Conservation (phyloP, 1,140 invertebrate genomes). For the Eriocheir sinensis region DNA sequence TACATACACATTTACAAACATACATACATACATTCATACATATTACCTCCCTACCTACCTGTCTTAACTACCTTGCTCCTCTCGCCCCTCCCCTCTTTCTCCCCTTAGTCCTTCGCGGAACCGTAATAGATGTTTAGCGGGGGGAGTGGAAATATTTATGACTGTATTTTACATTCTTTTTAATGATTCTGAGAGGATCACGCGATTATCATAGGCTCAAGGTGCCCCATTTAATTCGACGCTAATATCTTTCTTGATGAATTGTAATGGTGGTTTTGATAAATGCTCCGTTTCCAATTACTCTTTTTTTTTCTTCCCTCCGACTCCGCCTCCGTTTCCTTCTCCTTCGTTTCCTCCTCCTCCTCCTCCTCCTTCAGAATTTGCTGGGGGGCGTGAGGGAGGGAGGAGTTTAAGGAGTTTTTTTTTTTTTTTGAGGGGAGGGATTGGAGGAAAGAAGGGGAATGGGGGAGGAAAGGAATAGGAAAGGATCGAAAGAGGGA, state of each 20-base stretch:
- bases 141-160: slow-evolving; percentile 67
- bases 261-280: slow-evolving; percentile 72
- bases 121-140: slow-evolving; percentile 50
- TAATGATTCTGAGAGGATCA: slow-evolving; percentile 73
- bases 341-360: slow-evolving; percentile 31
- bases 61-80: too few relatives aligned
- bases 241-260: slow-evolving; percentile 72
- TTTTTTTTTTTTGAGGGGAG: too few relatives aligned
- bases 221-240: slow-evolving; percentile 73
- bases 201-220: slow-evolving; percentile 72
- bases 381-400: neutral
- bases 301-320: slow-evolving; percentile 29
- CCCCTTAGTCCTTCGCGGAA: neutral
- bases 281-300: slow-evolving; percentile 70
- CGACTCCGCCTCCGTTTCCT: neutral
- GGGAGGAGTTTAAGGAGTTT: neutral
- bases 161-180: slow-evolving; percentile 68
- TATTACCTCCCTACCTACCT: too few relatives aligned
- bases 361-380: neutral
- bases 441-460: too few relatives aligned
- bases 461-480: too few relatives aligned
- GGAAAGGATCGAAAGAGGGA: too few relatives aligned
- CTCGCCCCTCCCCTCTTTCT: too few relatives aligned
- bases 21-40: neutral
- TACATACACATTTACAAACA: neutral